Percentiles rank a stretch among this genome's conserved stretches.
phyloP scores from a whole-genome alignment of 2,113 vertebrate genomes.

The Cryptomyrus ogoouensis region DNA sequence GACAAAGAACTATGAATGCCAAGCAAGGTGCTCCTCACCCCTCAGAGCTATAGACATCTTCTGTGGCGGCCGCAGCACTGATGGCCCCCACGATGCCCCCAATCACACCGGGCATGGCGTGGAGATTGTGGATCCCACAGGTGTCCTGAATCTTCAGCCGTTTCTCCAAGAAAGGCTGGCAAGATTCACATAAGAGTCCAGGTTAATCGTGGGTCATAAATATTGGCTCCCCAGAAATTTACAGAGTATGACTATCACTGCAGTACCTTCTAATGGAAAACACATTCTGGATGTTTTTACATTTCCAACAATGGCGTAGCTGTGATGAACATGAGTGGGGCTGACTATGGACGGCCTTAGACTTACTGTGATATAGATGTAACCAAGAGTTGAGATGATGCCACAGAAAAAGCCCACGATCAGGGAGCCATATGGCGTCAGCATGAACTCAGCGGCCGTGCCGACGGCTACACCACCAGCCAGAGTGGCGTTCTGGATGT shows the following conservation, averaged over 20 bases:
- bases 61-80: constrained; percentile 69
- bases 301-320: neutral
- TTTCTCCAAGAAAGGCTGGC: constrained; percentile 82
- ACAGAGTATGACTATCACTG: neutral
- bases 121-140: constrained; percentile 93
- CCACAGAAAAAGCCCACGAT: constrained; percentile 85
- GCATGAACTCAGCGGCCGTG: constrained; percentile 89
- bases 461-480: constrained; percentile 89
- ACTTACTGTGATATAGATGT: constrained; percentile 74
- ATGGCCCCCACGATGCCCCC: constrained; percentile 89
- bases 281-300: neutral
- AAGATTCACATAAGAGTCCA: constrained; percentile 8
- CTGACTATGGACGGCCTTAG: neutral
- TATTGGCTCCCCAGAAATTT: neutral
- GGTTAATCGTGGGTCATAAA: neutral
- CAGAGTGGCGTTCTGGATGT: constrained; percentile 91
- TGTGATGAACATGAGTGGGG: neutral
- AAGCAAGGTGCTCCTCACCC: constrained; percentile 62
- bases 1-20: neutral
- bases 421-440: constrained; percentile 82
- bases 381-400: constrained; percentile 80
- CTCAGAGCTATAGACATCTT: constrained; percentile 59
- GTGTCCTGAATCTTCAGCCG: constrained; percentile 86
- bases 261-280: neutral
- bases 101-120: constrained; percentile 83